Evolutionary conservation across 2,888 invertebrate species (phyloP), one percentile per base, ranked within the genome.

Genomic region (Allolobophora icterica): DNA sequence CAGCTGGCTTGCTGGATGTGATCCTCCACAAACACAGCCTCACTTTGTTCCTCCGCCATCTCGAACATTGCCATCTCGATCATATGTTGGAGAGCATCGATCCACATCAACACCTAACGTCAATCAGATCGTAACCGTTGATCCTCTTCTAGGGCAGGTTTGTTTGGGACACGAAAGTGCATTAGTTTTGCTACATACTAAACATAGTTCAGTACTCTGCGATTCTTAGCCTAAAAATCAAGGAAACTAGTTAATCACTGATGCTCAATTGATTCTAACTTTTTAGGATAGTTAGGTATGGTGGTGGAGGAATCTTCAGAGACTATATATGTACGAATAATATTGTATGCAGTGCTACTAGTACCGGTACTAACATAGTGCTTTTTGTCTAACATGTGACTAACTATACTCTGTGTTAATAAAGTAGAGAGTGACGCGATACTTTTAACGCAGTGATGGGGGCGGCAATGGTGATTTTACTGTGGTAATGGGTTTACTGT

Each of bases 41-140:
- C 58, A 24, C 52, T 90, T 71, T 35, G 33, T 71, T 71, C 38
- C 90, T 45, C 33, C 33, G 1, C 90, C 35, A 1, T 71, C 84
- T 84, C 90, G 38, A 34, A 24, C 38, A 38, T 87, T 38, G 19
- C 38, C 34, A 35, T 87, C 24, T 87, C 87, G 87, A 87, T 87
- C 87, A 13, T 87, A 87, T 24, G 87, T 87, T 8, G 38, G 87
- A 8, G 89, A 89, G 30, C 42, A 89, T 30, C 42, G 91, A 52
- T 89, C 91, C 8, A 91, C 87, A 21, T 91, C 91, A 24, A 52
- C 90, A 19, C 91, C 91, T 33, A 91, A 91, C 40, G 91, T 91
- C 89, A 91, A 91, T 52, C 91, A 91, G 71, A 45, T 90, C 30
- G 42, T 52, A 52, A 45, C 91, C 19, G 90, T 90, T 30, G 90